These are phyloP conservation scores for Platycheirus rosarum DNA, from an alignment of 2,888 invertebrate genomes.

Conservation along the genomic window DNA sequence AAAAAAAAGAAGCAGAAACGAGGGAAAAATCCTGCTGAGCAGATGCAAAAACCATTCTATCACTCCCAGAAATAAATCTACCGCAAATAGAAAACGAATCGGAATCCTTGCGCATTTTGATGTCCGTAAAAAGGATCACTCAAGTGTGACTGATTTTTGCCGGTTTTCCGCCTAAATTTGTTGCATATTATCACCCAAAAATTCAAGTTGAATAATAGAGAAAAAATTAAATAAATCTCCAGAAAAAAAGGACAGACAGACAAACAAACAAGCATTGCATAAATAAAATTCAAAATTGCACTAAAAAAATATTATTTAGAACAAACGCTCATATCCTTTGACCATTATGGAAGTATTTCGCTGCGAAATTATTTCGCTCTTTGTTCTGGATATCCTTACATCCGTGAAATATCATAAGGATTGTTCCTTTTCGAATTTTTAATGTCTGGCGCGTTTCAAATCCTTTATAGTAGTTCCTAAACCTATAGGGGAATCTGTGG, in stretches of 20 bases:
- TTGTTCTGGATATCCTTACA: constrained; percentile 42
- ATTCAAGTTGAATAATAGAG: not conserved
- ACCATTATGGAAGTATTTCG: constrained; percentile 29
- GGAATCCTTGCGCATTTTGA: constrained; percentile 24
- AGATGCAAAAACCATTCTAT: constrained; percentile 56
- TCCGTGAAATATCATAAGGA: constrained; percentile 36
- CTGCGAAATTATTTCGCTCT: constrained; percentile 7
- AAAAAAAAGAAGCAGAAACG: constrained; percentile 8
- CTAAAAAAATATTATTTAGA: constrained; percentile 27
- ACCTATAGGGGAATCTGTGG: constrained; percentile 6
- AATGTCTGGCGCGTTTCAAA: constrained; percentile 37
- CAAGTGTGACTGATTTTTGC: constrained; percentile 69
- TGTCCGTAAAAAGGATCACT: constrained; percentile 53
- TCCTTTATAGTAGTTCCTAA: not conserved
- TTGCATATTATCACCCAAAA: constrained; percentile 63
- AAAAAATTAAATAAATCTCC: constrained; percentile 19
- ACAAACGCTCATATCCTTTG: constrained; percentile 26
- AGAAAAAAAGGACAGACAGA: constrained; percentile 21
- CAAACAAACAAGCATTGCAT: constrained; percentile 36
- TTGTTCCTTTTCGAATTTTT: constrained; percentile 17
- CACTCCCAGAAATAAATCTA: constrained; percentile 65
- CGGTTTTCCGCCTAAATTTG: constrained; percentile 58
- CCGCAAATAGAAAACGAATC: constrained; percentile 54
- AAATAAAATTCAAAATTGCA: constrained; percentile 66
- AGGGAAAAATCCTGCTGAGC: not conserved